phyloP scores from a whole-genome alignment of 2,888 invertebrate genomes.

The Hoplodrina blanda region DNA sequence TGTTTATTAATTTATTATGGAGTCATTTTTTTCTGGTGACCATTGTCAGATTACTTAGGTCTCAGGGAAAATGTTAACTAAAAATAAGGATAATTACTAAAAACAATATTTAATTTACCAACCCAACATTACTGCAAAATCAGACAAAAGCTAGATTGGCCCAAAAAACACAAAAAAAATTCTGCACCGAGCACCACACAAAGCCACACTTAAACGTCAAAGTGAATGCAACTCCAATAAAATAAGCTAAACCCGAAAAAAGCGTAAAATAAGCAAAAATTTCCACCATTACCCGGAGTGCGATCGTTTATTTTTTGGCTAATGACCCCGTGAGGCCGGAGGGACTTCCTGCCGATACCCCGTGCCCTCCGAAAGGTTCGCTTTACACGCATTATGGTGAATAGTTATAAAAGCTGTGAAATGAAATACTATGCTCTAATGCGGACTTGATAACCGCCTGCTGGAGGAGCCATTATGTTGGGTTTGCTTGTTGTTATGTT shows the following conservation, averaged over 20 bases:
- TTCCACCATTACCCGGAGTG: slow-evolving; percentile 74
- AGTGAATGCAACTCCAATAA: slow-evolving; percentile 15
- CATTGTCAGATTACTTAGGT: no score
- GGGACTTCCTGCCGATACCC: slow-evolving; percentile 77
- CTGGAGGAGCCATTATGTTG: slow-evolving; percentile 24
- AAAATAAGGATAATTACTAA: no score
- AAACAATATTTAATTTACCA: background rate
- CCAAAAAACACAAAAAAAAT: background rate
- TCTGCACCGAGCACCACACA: background rate
- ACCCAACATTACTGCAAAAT: background rate
- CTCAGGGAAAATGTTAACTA: no score
- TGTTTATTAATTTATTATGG: no score
- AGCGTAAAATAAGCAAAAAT: slow-evolving; percentile 65
- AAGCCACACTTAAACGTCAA: slow-evolving; percentile 14
- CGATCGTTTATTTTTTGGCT: slow-evolving; percentile 84
- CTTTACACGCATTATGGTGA: slow-evolving; percentile 75
- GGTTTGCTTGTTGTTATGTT: slow-evolving; percentile 4
- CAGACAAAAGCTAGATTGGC: background rate
- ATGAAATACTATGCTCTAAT: slow-evolving; percentile 67
- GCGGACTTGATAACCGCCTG: slow-evolving; percentile 49
- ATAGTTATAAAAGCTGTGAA: slow-evolving; percentile 73
- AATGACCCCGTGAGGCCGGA: slow-evolving; percentile 75
- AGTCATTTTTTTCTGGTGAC: no score
- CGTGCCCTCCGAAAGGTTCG: slow-evolving; percentile 75
- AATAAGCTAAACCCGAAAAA: slow-evolving; percentile 43